Evolutionary conservation across 2,888 invertebrate genomes (phyloP).

Genomic region (Panzeria rudis): DNA sequence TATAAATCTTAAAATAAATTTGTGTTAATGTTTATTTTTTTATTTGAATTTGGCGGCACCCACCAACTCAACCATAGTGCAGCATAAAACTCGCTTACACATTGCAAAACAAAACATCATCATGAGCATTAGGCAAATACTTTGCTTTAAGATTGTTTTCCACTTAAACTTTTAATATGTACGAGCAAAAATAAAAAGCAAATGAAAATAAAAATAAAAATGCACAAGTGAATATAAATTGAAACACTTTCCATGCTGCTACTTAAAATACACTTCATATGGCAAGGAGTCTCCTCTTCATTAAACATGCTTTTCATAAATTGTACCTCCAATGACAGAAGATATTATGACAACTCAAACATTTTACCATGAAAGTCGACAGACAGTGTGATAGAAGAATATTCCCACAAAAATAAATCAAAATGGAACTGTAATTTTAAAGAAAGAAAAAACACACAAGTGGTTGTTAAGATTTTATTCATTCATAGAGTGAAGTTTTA

Average conservation of each 20-base stretch:
- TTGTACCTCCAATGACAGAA: conserved; percentile 3
- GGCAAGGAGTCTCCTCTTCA: conserved; percentile 27
- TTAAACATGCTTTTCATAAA: conserved; percentile 32
- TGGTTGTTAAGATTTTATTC: no score
- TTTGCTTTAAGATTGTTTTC: conserved; percentile 39
- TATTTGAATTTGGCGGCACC: conserved; percentile 43
- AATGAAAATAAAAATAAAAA: neutral
- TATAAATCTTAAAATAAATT: conserved; percentile 50
- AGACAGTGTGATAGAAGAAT: conserved; percentile 1
- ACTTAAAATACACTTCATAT: conserved; percentile 39
- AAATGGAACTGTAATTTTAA: neutral
- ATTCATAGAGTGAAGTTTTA: no score
- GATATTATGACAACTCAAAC: conserved; percentile 45
- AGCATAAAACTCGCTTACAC: conserved; percentile 11
- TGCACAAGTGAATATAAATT: conserved; percentile 2
- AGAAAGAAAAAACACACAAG: no score
- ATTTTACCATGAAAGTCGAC: neutral
- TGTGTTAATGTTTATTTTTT: conserved; percentile 2
- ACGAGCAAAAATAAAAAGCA: neutral
- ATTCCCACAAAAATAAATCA: neutral
- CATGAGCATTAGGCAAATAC: conserved; percentile 35
- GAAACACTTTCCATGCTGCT: conserved; percentile 41
- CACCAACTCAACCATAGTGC: conserved; percentile 36
- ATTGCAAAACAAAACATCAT: conserved; percentile 4
- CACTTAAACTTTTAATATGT: conserved; percentile 11